Evolutionary conservation across 2,888 invertebrate genomes (phyloP).

Genomic region (Axea sp.): DNA sequence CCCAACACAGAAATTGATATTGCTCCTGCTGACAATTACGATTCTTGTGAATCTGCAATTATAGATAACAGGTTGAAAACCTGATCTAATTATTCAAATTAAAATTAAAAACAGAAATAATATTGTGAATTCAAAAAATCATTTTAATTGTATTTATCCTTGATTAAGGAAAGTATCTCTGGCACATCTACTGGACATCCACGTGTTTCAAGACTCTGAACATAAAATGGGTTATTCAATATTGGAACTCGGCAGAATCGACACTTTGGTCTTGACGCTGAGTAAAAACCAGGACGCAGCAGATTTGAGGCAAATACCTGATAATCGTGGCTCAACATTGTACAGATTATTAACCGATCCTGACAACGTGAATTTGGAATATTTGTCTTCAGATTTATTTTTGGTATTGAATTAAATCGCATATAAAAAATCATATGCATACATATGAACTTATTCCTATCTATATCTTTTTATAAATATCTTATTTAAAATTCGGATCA

Average conservation of each 20-base stretch:
- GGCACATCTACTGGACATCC: conserved; percentile 81
- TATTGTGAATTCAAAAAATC: no score
- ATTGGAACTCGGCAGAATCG: conserved; percentile 81
- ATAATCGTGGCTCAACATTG: conserved; percentile 81
- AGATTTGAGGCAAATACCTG: conserved; percentile 81
- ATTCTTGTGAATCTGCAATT: conserved; percentile 67
- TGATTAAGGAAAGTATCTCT: conserved; percentile 70
- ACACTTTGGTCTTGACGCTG: conserved; percentile 81
- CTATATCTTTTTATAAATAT: no score
- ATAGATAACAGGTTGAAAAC: conserved; percentile 69
- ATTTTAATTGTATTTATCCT: conserved; percentile 1
- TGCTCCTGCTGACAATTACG: conserved; percentile 70
- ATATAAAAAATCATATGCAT: no score
- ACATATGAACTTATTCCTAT: no score
- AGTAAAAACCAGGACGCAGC: conserved; percentile 80
- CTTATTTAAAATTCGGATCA: no score
- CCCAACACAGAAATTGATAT: conserved; percentile 78
- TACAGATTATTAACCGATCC: conserved; percentile 83
- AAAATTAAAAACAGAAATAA: no score
- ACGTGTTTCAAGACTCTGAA: conserved; percentile 80
- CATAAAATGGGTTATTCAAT: conserved; percentile 80
- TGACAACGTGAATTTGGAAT: conserved; percentile 82
- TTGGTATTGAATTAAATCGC: conserved; percentile 79
- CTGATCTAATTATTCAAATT: no score
- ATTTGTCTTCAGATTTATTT: conserved; percentile 81